These are phyloP conservation scores for Rhizomys pruinosus DNA, from an alignment of 2,113 vertebrate genomes.

Conservation along the genomic window DNA sequence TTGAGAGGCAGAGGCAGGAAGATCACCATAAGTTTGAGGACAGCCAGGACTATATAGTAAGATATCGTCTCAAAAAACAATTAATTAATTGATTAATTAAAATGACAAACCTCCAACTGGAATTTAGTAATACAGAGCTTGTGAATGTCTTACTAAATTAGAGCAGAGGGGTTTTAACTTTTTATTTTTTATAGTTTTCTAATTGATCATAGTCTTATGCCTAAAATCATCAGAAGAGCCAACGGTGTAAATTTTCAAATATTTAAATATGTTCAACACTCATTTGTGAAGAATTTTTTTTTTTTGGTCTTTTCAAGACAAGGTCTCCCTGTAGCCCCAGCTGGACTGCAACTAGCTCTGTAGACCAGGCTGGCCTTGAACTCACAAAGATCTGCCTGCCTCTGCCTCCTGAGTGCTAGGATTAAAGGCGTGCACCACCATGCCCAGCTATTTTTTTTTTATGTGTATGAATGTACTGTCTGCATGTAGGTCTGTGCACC, in stretches of 20 bases:
- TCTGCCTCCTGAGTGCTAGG: too few relatives aligned
- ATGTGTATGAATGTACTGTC: too few relatives aligned
- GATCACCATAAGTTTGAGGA: background rate
- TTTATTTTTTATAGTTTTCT: background rate
- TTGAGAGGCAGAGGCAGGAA: too few relatives aligned
- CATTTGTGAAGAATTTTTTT: background rate
- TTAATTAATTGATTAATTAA: background rate
- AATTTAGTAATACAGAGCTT: background rate
- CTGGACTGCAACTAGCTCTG: too few relatives aligned
- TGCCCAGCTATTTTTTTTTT: too few relatives aligned
- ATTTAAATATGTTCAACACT: background rate
- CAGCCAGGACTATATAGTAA: background rate
- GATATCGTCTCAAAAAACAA: too few relatives aligned
- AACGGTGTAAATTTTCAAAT: slow-evolving; percentile 23
- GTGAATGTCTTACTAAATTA: slow-evolving; percentile 17
- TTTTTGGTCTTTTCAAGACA: background rate
- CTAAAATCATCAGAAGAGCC: slow-evolving; percentile 44
- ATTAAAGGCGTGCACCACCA: too few relatives aligned
- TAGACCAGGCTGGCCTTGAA: too few relatives aligned
- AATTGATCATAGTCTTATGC: background rate
- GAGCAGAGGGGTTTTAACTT: background rate
- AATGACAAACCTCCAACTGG: too few relatives aligned
- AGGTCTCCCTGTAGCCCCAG: too few relatives aligned
- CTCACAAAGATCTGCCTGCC: too few relatives aligned
- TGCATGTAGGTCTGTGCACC: too few relatives aligned